phyloP scores from a whole-genome alignment of 2,888 invertebrate species.

The Ptychoptera albimana region DNA sequence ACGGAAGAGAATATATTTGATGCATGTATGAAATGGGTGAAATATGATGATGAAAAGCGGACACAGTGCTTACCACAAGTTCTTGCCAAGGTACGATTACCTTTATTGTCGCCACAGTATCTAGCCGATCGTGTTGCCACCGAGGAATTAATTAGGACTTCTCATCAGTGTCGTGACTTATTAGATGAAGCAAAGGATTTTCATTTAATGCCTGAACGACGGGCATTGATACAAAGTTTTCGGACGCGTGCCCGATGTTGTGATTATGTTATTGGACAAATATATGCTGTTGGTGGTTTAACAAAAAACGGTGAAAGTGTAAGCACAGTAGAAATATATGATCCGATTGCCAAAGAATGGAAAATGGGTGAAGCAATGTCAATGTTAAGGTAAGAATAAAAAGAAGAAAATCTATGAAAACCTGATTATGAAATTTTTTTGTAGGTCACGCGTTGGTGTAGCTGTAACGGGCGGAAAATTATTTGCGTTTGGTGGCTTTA shows the following conservation, averaged over 20 bases:
- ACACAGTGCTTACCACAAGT: constrained; percentile 47
- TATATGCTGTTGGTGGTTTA: constrained; percentile 75
- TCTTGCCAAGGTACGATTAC: constrained; percentile 59
- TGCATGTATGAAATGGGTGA: constrained; percentile 66
- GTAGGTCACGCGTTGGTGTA: constrained; percentile 64
- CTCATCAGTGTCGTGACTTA: constrained; percentile 68
- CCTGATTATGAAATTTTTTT: no score
- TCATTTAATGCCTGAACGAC: constrained; percentile 70
- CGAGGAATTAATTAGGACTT: constrained; percentile 58
- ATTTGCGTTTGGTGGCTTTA: constrained; percentile 73
- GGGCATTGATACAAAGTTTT: constrained; percentile 60
- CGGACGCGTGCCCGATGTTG: constrained; percentile 56
- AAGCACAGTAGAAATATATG: constrained; percentile 71
- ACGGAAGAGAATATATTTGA: constrained; percentile 73
- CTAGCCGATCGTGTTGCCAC: constrained; percentile 65
- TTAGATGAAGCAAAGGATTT: constrained; percentile 79
- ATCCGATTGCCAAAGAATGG: constrained; percentile 56
- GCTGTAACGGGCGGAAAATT: constrained; percentile 63
- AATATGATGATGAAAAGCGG: constrained; percentile 42
- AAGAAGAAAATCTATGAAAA: neutral
- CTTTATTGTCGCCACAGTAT: constrained; percentile 65
- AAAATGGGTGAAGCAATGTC: constrained; percentile 66
- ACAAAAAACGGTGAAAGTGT: constrained; percentile 71
- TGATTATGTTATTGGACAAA: constrained; percentile 57
- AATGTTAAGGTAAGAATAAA: constrained; percentile 38